Evolutionary conservation across 2,888 invertebrate genomes (phyloP), one percentile per base, ranked within the genome.

Genomic region (Sussaba pulchella): DNA sequence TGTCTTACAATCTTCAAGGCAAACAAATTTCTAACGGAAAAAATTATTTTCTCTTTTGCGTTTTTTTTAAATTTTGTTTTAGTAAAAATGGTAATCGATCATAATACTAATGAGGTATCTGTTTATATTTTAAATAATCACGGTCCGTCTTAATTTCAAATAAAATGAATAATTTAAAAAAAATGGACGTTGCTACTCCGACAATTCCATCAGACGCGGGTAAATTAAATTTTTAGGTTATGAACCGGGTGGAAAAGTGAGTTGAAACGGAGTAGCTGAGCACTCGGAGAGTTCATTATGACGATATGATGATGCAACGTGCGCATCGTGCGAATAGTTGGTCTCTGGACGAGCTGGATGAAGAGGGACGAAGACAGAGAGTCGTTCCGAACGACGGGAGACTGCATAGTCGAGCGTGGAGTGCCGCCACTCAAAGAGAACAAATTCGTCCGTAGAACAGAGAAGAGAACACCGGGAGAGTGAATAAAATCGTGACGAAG

Each of bases 301-400:
- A 79, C 54, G 74, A 79, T 79, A 79, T n/a, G n/a, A 79, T 75
- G 74, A 79, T 74, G 79, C 66, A 64, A 45, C 70, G 79, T 66
- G 57, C 50, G 47, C 57, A 70, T 54, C 57, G 66, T 67, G 64
- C 31, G 21, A n/a, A 67, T 39, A n/a, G n/a, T n/a, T 8, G 36
- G 57, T 36, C 57, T 31, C 59, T 41, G 69, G 50, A 69, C 67
- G 73, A 69, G 67, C 36, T 67, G 12, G 73, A 72, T 77, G 72
- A 77, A 67, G 69, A 57, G 67, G 41, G 61, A 3, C 17, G 2
- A 63, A 67, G 52, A 41, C 45, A 21, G 64, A 19, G 47, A 67
- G 43, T 39, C 39, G 41, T 19, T 52, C 21, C 39, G 19, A 52
- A 52, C 39, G 67, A 52, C 67, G 14, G 67, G 50, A n/a, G 50